These are phyloP conservation scores for Myotis findleyi DNA, from an alignment of 2,797 vertebrate species.

Conservation along the genomic window DNA sequence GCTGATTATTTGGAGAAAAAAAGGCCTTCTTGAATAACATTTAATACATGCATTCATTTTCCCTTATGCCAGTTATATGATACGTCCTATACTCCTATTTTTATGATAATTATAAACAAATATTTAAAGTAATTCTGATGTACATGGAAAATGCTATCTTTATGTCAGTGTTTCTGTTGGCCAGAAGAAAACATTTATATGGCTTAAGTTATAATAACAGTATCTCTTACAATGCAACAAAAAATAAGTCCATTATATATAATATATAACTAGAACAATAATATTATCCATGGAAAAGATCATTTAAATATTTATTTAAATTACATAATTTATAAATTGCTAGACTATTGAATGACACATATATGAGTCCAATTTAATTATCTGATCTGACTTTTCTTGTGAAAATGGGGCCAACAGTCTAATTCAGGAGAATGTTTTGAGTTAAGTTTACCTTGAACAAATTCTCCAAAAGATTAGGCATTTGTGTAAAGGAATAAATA, in stretches of 20 bases:
- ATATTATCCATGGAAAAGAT: conserved; percentile 27
- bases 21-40: conserved; percentile 4
- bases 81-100: conserved; percentile 74
- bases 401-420: conserved; percentile 41
- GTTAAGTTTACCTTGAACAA: conserved; percentile 50
- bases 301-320: conserved; percentile 54
- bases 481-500: conserved; percentile 48
- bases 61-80: conserved; percentile 38
- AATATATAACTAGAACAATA: conserved; percentile 17
- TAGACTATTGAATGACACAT: conserved; percentile 42
- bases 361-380: conserved; percentile 36
- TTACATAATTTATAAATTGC: conserved; percentile 6
- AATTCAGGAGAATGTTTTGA: conserved; percentile 42
- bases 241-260: not conserved
- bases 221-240: conserved; percentile 12
- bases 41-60: conserved; percentile 56
- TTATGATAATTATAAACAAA: conserved; percentile 79
- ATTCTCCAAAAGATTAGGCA: conserved; percentile 43
- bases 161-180: conserved; percentile 80
- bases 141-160: conserved; percentile 79
- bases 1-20: conserved; percentile 55
- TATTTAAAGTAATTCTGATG: conserved; percentile 77
- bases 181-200: conserved; percentile 71
- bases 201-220: conserved; percentile 48
- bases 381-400: conserved; percentile 28